phyloP scores from a whole-genome alignment of 2,797 vertebrate species.

The Hydrolagus colliei region DNA sequence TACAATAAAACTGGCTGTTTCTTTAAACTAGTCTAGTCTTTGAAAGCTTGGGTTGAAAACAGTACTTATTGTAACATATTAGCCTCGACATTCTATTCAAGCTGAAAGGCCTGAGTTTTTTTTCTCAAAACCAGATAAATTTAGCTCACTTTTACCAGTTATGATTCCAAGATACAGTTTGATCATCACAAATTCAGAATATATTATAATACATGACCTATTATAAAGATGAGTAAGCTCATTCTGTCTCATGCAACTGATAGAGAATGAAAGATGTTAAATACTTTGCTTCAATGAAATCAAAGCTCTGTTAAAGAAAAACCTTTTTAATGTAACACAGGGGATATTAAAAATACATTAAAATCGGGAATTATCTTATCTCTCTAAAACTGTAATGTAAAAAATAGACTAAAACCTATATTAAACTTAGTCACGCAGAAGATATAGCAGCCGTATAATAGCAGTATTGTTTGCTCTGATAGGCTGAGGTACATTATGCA shows the following conservation, averaged over 20 bases:
- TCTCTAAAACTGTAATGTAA: slow-evolving; percentile 22
- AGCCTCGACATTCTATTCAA: background rate
- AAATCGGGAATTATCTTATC: slow-evolving; percentile 28
- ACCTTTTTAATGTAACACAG: slow-evolving; percentile 29
- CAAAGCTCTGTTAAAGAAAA: slow-evolving; percentile 29
- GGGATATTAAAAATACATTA: slow-evolving; percentile 31
- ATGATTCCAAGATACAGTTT: slow-evolving; percentile 10
- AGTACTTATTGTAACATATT: slow-evolving; percentile 18
- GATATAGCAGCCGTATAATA: slow-evolving; percentile 95
- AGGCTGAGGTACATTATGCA: slow-evolving; percentile 97
- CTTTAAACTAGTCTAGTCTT: slow-evolving; percentile 36
- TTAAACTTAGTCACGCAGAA: slow-evolving; percentile 97
- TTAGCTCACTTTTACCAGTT: slow-evolving; percentile 1
- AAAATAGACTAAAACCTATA: slow-evolving; percentile 51
- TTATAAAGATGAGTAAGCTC: slow-evolving; percentile 24
- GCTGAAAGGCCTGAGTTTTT: background rate
- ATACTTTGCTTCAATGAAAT: slow-evolving; percentile 30
- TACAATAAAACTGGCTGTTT: slow-evolving; percentile 63
- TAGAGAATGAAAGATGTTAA: slow-evolving; percentile 30
- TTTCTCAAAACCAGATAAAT: background rate
- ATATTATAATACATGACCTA: slow-evolving; percentile 25
- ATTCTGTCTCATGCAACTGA: slow-evolving; percentile 29
- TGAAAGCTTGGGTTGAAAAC: background rate
- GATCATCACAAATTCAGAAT: slow-evolving; percentile 29
- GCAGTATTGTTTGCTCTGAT: slow-evolving; percentile 95